Evolutionary conservation across 2,888 invertebrate species (phyloP).

Genomic region (Drosophila dives): DNA sequence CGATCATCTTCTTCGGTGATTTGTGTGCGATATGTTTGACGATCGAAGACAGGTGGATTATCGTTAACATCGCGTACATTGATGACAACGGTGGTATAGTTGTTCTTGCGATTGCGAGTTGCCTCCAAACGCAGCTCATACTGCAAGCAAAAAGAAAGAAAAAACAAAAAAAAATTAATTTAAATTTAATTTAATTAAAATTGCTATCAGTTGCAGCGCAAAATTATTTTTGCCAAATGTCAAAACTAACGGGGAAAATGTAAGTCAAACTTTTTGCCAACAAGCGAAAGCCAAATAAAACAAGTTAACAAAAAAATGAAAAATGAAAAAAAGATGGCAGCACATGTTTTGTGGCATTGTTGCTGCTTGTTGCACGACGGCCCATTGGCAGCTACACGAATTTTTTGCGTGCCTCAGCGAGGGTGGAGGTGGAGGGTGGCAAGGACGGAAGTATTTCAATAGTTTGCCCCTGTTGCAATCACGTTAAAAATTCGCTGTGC

Average conservation of each 20-base stretch:
- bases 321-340: conserved; percentile 21
- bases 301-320: not conserved
- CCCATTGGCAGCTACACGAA: conserved; percentile 68
- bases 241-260: conserved; percentile 14
- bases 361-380: conserved; percentile 64
- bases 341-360: conserved; percentile 60
- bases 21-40: conserved; percentile 96
- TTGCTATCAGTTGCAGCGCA: not conserved
- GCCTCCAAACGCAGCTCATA: conserved; percentile 97
- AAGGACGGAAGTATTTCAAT: conserved; percentile 24
- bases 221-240: conserved; percentile 6
- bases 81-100: conserved; percentile 97
- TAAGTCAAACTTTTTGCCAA: conserved; percentile 40
- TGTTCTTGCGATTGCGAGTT: conserved; percentile 97
- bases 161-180: not conserved
- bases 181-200: not conserved
- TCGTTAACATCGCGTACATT: conserved; percentile 97
- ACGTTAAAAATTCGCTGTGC: conserved; percentile 67
- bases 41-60: conserved; percentile 95
- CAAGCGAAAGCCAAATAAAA: conserved; percentile 2
- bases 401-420: conserved; percentile 4
- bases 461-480: conserved; percentile 59
- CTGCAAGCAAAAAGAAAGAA: conserved; percentile 85
- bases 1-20: conserved; percentile 98
- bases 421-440: not conserved